These are phyloP conservation scores for Deilephila porcellus DNA, from an alignment of 2,888 invertebrate species.

Conservation along the genomic window DNA sequence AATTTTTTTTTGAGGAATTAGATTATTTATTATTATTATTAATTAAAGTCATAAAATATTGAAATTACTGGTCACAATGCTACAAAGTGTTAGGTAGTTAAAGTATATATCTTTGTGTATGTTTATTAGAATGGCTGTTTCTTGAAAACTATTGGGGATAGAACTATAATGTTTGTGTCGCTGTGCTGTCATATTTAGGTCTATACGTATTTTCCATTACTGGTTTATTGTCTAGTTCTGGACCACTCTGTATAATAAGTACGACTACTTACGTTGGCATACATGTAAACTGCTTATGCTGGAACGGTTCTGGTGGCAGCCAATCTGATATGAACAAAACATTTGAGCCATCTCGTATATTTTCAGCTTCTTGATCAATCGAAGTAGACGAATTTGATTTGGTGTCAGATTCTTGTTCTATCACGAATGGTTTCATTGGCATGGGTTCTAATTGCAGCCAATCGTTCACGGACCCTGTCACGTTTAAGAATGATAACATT, in stretches of 20 bases:
- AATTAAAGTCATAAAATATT: too few relatives aligned
- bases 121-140: too few relatives aligned
- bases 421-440: constrained; percentile 54
- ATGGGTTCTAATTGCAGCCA: constrained; percentile 72
- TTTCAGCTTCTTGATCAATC: constrained; percentile 39
- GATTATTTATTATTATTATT: too few relatives aligned
- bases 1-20: too few relatives aligned
- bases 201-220: too few relatives aligned
- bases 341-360: constrained; percentile 43
- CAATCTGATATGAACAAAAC: constrained; percentile 82
- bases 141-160: too few relatives aligned
- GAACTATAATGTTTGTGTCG: too few relatives aligned
- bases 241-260: constrained; percentile 24
- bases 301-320: constrained; percentile 84
- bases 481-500: constrained; percentile 66
- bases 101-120: too few relatives aligned
- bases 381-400: constrained; percentile 45
- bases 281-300: constrained; percentile 82
- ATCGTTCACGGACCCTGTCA: constrained; percentile 69
- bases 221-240: too few relatives aligned
- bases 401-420: constrained; percentile 41
- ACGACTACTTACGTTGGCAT: constrained; percentile 85
- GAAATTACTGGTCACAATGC: too few relatives aligned
- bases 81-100: too few relatives aligned
- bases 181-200: too few relatives aligned